These are phyloP conservation scores for Biston stratarius DNA, from an alignment of 2,888 invertebrate species.

Conservation along the genomic window DNA sequence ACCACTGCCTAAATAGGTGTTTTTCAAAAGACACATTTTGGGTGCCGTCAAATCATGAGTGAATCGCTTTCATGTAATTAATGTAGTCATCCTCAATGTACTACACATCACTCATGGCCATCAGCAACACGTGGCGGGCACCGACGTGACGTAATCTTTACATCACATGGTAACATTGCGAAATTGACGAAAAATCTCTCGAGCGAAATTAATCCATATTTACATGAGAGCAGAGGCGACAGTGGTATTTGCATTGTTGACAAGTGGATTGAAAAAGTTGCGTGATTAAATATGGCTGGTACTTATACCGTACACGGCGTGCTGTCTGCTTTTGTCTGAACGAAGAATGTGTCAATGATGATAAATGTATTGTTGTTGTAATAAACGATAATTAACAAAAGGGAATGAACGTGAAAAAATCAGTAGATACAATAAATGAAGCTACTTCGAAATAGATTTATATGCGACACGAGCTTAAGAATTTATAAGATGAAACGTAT, in stretches of 20 bases:
- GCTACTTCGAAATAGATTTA: not conserved
- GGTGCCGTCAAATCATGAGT: not conserved
- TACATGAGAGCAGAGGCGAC: conserved; percentile 23
- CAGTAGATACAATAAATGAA: not conserved
- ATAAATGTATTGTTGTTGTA: conserved; percentile 33
- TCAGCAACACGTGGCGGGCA: conserved; percentile 59
- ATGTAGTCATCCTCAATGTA: conserved; percentile 3
- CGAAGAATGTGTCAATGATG: conserved; percentile 40
- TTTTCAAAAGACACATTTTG: too few species aligned
- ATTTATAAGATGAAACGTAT: too few species aligned
- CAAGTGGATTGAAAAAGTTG: conserved; percentile 44
- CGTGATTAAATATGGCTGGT: conserved; percentile 36
- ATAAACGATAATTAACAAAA: conserved; percentile 1
- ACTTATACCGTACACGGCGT: conserved; percentile 39
- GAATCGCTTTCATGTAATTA: not conserved
- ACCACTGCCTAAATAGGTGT: too few species aligned
- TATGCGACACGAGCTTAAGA: too few species aligned
- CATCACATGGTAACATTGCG: conserved; percentile 30
- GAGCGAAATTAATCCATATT: conserved; percentile 31
- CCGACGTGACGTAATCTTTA: conserved; percentile 51
- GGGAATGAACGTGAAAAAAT: not conserved
- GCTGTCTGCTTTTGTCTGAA: conserved; percentile 43
- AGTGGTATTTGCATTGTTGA: conserved; percentile 26
- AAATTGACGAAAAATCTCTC: conserved; percentile 38
- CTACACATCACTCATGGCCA: conserved; percentile 47